Base-by-base conservation (phyloP, 2,797 vertebrate genomes). In the Taeniopygia guttata region DNA sequence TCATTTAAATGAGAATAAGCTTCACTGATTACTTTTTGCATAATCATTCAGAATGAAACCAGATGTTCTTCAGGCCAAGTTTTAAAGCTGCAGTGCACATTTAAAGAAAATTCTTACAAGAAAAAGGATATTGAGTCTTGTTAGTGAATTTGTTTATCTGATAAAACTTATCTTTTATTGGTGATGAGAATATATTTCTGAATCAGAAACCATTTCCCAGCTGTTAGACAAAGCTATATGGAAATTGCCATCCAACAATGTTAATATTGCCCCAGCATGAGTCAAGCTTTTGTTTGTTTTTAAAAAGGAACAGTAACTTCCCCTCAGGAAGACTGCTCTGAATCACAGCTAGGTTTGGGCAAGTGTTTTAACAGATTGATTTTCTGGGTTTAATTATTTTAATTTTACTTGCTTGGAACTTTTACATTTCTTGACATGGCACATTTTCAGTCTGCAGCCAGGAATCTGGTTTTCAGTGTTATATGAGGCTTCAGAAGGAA, bases 1-100 rank as follows among this genome's bases (percentile, higher is more conserved):
- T 84, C 82, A 54, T 92, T 96, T 91, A 87, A 85, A 56, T 84
- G 27, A 43, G 34, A 86, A 48, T 85, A 73, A 86, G 74, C 79
- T 82, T 91, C 63, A 17, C 77, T 83, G 85, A 77, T 93, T 90
- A 56, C 43, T 90, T 89, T 89, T 84, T 70, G 60, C 70, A 54
- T 94, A 90, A 76, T 90, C 42, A 72, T 81, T 93, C 75, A 63
- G 59, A 94, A 89, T 70, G 60, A 94, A 95, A 80, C 23, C 93
- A 95, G 77, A 74, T 94, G 88, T 92, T 95, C 38, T 30, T 70
- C 34, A 16, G 46, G 5, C 59, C 12, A 0, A 19, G 21, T 36
- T 90, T 63, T 46, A 93, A 95, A 90, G 63, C 72, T 74, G 49
- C 45, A 82, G 25, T 4, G 23, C 38, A 26, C 45, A 23, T 89